Base-by-base conservation (phyloP, 2,113 vertebrate genomes). In the Mirza zaza region DNA sequence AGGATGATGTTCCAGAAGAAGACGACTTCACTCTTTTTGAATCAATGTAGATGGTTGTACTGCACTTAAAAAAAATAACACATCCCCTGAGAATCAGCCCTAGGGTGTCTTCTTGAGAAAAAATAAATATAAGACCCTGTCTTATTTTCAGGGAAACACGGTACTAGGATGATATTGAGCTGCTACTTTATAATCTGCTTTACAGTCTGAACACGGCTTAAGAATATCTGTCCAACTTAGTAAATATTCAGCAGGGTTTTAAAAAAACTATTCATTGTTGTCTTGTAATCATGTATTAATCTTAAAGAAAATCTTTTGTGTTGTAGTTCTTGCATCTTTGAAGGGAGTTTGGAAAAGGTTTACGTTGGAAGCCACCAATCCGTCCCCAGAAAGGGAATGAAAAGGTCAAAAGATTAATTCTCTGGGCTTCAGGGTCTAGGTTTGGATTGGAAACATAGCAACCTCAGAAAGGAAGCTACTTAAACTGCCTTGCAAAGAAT, bases 401-500 rank as follows among this genome's bases (percentile, higher is more conserved):
- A 80, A 80, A 96, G 36, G 75, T 63, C n/a, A 45, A 75, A 93
- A 68, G 80, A 76, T 67, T 65, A 89, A 32, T 85, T 93, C 91
- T 92, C n/a, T 92, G 84, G 21, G 27, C 18, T 81, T 61, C 32
- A 57, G 76, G 34, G 65, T 87, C 59, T 32, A 90, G 65, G 17
- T 95, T 90, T 93, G 84, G 55, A 67, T 6, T 45, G 70, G 61
- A 90, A 82, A 48, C 88, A 61, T 5, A 80, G 29, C 12, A 57
- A 27, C 34, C 42, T 36, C 29, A 59, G 89, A 73, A 96, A 87
- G 67, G 8, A 42, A 95, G 67, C 52, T 73, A 29, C 73, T 90
- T 88, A 88, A 48, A 61, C 32, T 50, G 12, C 68, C 25, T 86
- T 95, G 85, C 85, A 91, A 77, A 89, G 96, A 84, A 96, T 77